Percentiles rank a stretch among this genome's conserved stretches.
These are phyloP conservation scores for Siderastrea siderea DNA, from an alignment of 92 coral and sea anemone genomes.

Conservation along the genomic window DNA sequence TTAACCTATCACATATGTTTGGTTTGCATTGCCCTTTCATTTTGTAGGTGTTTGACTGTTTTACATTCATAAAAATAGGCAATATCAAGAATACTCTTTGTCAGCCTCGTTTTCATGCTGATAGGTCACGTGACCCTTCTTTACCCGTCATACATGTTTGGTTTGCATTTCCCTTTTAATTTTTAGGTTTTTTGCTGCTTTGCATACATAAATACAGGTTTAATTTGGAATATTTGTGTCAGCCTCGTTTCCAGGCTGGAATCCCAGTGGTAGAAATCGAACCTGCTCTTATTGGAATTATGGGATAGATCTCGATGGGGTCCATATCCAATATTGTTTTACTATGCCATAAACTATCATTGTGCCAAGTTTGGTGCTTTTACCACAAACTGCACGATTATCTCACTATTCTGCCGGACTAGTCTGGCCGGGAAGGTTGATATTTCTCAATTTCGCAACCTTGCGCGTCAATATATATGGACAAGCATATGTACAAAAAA, in stretches of 20 bases:
- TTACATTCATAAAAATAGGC: not conserved
- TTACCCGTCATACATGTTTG: not conserved
- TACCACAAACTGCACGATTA: conserved; percentile 46
- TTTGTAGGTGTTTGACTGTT: too few relatives aligned
- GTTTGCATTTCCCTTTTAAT: not conserved
- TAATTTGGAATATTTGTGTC: not conserved
- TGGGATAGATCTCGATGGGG: conserved; percentile 54
- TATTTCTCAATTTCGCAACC: too few relatives aligned
- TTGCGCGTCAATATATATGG: too few relatives aligned
- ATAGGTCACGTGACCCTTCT: not conserved
- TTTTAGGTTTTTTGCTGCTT: not conserved
- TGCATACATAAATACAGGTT: not conserved
- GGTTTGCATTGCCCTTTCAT: too few relatives aligned
- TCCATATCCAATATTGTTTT: conserved; percentile 54
- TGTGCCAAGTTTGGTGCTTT: conserved; percentile 59
- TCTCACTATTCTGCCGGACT: conserved; percentile 10
- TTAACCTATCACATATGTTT: too few relatives aligned
- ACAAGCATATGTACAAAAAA: too few relatives aligned
- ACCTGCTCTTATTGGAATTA: conserved; percentile 32
- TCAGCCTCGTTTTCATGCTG: conserved; percentile 53
- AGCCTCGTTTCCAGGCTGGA: conserved; percentile 36
- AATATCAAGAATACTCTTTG: not conserved
- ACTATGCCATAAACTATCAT: conserved; percentile 33
- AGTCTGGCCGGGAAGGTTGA: not conserved
- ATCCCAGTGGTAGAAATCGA: conserved; percentile 29